phyloP scores from a whole-genome alignment of 2,797 vertebrate species.

The Lepus oiostolus region DNA sequence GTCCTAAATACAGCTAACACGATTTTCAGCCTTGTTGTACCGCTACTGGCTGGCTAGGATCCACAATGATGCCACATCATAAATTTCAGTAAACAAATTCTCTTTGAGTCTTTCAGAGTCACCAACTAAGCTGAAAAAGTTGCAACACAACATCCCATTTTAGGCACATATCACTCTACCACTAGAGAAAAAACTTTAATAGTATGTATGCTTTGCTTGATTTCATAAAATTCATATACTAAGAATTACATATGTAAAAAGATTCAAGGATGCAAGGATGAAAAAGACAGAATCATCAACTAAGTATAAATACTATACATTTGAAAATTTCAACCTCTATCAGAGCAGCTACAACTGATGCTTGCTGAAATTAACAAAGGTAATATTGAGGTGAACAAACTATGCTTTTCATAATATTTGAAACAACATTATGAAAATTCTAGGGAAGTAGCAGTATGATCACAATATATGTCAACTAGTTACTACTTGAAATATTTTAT shows the following conservation, averaged over 20 bases:
- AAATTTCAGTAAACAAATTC: not conserved
- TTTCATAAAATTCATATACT: not conserved
- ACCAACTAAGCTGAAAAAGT: conserved; percentile 32
- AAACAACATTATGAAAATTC: not conserved
- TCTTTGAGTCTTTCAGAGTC: not conserved
- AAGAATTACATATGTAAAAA: not conserved
- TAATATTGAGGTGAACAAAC: not conserved
- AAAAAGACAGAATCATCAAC: not conserved
- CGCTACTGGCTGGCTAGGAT: not conserved
- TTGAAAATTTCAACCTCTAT: not conserved
- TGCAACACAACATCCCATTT: not conserved
- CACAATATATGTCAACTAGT: not conserved
- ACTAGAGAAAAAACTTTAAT: not conserved
- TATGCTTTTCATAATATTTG: not conserved
- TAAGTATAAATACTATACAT: not conserved
- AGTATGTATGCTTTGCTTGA: not conserved
- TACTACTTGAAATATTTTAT: not conserved
- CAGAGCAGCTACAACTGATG: not conserved
- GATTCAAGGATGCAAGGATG: not conserved
- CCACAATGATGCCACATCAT: not conserved
- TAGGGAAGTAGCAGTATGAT: not conserved
- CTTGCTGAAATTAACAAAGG: not conserved
- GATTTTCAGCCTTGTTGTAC: not conserved
- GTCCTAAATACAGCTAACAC: conserved; percentile 9
- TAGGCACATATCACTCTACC: not conserved